Base-by-base conservation (phyloP, 92 coral and sea anemone genomes). In the Parazoanthus swiftii region DNA sequence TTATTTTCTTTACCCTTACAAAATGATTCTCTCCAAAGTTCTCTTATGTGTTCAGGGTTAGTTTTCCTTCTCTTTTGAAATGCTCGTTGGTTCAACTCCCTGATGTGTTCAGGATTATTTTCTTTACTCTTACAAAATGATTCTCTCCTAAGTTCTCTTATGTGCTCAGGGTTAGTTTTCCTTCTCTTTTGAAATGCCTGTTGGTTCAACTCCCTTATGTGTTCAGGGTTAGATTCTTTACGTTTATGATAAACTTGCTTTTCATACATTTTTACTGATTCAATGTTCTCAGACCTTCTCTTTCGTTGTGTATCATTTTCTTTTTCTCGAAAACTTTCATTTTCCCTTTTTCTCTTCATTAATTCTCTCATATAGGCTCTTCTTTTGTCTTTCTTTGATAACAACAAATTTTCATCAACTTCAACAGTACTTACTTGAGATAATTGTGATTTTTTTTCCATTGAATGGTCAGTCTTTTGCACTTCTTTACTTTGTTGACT, bases 331-430 rank as follows among this genome's bases (percentile, higher is more conserved):
- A 66, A 80, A 58, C 80, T 82, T 37, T 74, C 74, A 80, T 59
- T 86, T 86, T 74, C 56, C 18, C 82, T 86, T 88, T 76, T 89
- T 58, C 58, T 78, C 85, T 44, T 84, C 66, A 89, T 89, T 35
- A 23, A 90, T 76, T 90, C 88, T 80, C 79, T 90, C 90, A 68
- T 85, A 35, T 85, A 70, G 79, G 86, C 89, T 83, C 79, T 89
- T 71, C 21, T 85, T 44, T 86, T 58, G 43, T 88, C 44, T 46
- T 85, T 66, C 76, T 89, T 77, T 48, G 86, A 79, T 86, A 83
- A 58, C 48, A 73, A 29, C 0, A 0, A 67, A 78, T 42, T 77
- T 77, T 35, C 18, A 29, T 0, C 25, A 77, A 58, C 43, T 77
- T 42, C 43, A 58, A 18, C 7, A 77, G 33, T 77, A 58, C 15